These are phyloP conservation scores for Rhyacophila evoluta DNA, from an alignment of 2,888 invertebrate genomes.

Conservation along the genomic window DNA sequence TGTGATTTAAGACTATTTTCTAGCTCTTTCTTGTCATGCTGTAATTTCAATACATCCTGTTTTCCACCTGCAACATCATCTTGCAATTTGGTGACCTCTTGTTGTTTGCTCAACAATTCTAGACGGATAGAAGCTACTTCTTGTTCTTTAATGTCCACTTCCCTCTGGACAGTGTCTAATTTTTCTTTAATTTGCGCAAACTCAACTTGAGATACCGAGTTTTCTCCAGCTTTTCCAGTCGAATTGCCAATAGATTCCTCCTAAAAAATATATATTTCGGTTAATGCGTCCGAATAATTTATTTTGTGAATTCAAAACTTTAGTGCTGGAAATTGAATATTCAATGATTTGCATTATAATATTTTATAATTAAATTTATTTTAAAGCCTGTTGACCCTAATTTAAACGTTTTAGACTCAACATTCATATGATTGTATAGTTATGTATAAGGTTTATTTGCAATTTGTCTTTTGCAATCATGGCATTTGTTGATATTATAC, in stretches of 20 bases:
- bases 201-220: slow-evolving; percentile 67
- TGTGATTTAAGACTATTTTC: slow-evolving; percentile 73
- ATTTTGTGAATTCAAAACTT: too few relatives aligned
- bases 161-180: slow-evolving; percentile 60
- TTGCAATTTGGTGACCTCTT: slow-evolving; percentile 63
- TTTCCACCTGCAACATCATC: slow-evolving; percentile 65
- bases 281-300: too few relatives aligned
- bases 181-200: slow-evolving; percentile 68
- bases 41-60: slow-evolving; percentile 64
- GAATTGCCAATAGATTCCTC: slow-evolving; percentile 54
- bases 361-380: too few relatives aligned
- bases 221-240: slow-evolving; percentile 65
- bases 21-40: slow-evolving; percentile 73
- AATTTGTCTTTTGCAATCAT: too few relatives aligned
- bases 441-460: too few relatives aligned
- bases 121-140: slow-evolving; percentile 61
- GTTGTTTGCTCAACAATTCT: slow-evolving; percentile 65
- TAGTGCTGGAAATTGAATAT: too few relatives aligned
- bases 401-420: too few relatives aligned
- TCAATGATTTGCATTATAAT: too few relatives aligned
- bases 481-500: too few relatives aligned
- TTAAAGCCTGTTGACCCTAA: too few relatives aligned
- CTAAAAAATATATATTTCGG: slow-evolving; percentile 50
- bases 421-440: too few relatives aligned
- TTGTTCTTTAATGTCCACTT: slow-evolving; percentile 63